Evolutionary conservation across 2,797 vertebrate species (phyloP).

Genomic region (Acridotheres tristis): DNA sequence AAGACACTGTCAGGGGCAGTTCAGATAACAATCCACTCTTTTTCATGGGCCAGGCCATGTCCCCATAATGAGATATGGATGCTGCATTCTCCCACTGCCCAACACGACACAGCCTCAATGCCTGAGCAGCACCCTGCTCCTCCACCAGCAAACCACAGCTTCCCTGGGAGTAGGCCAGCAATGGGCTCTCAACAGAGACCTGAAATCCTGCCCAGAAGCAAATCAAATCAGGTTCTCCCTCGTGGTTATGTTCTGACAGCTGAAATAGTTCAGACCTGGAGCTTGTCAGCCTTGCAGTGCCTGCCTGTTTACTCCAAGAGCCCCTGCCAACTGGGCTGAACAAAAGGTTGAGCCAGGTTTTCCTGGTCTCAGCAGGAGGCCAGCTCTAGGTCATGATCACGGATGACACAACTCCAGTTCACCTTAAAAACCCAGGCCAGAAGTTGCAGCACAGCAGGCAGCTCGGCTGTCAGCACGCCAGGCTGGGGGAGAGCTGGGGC

Average conservation of each 20-base stretch:
- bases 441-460: background rate
- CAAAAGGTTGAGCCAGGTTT: background rate
- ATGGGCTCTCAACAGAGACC: background rate
- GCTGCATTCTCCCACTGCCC: background rate
- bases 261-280: background rate
- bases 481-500: background rate
- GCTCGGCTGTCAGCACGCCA: fast-evolving
- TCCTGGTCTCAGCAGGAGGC: background rate
- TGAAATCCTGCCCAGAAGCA: background rate
- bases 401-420: background rate
- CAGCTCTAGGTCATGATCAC: background rate
- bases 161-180: background rate
- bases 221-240: background rate
- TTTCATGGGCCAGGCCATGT: background rate
- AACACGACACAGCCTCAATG: fast-evolving
- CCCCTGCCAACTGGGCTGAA: background rate
- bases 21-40: background rate
- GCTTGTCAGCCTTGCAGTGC: background rate
- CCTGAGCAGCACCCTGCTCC: background rate
- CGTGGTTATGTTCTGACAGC: background rate
- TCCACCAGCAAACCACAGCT: background rate
- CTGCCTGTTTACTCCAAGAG: background rate
- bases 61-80: background rate
- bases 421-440: background rate
- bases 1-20: background rate